A percentile compares a stretch with the other conserved stretches of the same genome.
Conservation (phyloP, 2,888 invertebrate genomes). For the Camptogramma bilineatum region DNA sequence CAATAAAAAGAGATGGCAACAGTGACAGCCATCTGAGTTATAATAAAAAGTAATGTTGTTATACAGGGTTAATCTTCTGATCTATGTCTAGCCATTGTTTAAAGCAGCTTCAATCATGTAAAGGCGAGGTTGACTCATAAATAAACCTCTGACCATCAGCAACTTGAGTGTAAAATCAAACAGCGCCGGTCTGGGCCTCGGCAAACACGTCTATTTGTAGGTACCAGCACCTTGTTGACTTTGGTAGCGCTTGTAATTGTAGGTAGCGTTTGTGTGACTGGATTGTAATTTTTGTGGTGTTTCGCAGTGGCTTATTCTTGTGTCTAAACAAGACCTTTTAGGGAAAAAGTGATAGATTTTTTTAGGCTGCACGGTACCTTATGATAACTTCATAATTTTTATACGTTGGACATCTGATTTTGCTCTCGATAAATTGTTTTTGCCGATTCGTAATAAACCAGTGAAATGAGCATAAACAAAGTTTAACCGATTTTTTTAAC, state of each 20-base stretch:
- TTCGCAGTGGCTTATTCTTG: constrained; percentile 4
- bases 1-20: no score
- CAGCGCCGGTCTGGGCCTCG: constrained; percentile 28
- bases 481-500: no score
- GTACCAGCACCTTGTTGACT: constrained; percentile 24
- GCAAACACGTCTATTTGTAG: constrained; percentile 31
- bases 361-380: neutral
- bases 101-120: constrained; percentile 22
- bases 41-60: no score
- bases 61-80: no score
- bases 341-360: neutral
- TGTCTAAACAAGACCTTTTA: neutral
- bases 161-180: constrained; percentile 39
- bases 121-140: constrained; percentile 32
- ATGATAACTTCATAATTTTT: neutral
- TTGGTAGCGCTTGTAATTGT: constrained; percentile 33
- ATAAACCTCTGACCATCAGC: constrained; percentile 34
- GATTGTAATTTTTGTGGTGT: constrained; percentile 26
- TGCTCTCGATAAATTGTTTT: no score
- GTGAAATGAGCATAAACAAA: no score
- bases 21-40: no score
- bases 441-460: no score
- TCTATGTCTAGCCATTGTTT: neutral
- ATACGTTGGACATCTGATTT: no score
- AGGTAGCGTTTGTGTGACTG: constrained; percentile 27